These are phyloP conservation scores for Phoxinus dragarum DNA, from an alignment of 2,797 vertebrate genomes.

Conservation along the genomic window DNA sequence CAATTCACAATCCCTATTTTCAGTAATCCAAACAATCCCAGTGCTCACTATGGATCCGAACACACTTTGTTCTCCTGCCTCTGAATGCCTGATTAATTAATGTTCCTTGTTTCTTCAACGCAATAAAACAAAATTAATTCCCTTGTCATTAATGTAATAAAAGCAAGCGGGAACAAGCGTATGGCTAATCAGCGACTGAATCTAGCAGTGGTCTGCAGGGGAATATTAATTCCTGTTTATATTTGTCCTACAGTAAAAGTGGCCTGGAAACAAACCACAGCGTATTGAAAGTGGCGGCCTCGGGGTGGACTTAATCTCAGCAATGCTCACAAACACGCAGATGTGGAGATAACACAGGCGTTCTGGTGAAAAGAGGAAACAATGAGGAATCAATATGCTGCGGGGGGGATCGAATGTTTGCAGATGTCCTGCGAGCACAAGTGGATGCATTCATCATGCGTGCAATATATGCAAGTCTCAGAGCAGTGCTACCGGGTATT, in stretches of 20 bases:
- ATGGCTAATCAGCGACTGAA: conserved; percentile 56
- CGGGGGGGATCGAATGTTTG: background rate
- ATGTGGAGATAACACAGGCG: conserved; percentile 30
- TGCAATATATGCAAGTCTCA: conserved; percentile 24
- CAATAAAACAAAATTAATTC: conserved; percentile 66
- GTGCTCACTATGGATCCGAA: background rate
- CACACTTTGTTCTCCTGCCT: conserved; percentile 3
- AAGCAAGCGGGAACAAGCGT: conserved; percentile 47
- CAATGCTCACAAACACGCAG: conserved; percentile 14
- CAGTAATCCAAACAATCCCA: background rate
- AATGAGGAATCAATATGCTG: conserved; percentile 42
- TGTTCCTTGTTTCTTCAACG: conserved; percentile 60
- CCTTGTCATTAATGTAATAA: conserved; percentile 68
- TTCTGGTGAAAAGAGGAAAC: conserved; percentile 14
- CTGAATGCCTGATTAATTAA: conserved; percentile 64
- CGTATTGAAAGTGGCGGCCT: conserved; percentile 39
- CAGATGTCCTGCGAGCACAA: background rate
- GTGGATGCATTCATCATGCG: conserved; percentile 12
- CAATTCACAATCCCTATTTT: background rate
- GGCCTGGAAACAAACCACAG: conserved; percentile 25
- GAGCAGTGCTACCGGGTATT: background rate
- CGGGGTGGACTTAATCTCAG: conserved; percentile 32
- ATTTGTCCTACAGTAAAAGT: conserved; percentile 48
- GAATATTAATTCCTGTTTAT: conserved; percentile 48
- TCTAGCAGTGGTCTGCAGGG: conserved; percentile 46